Evolutionary conservation across 1,140 invertebrate genomes (phyloP), one percentile per base, ranked within the genome.

Genomic region (Drosophila repletoides): DNA sequence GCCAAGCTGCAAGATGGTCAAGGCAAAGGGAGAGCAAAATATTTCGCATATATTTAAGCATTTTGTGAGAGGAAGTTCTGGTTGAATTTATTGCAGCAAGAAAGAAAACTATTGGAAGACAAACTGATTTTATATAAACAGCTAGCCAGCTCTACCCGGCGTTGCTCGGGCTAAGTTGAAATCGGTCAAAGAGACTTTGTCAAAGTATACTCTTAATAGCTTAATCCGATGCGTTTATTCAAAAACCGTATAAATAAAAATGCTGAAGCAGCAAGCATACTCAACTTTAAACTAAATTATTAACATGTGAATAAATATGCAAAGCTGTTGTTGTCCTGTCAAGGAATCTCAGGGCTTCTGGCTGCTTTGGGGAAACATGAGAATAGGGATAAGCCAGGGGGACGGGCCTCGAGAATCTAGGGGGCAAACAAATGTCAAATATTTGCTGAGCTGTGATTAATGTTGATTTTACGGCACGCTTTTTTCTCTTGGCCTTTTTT

Each of bases 391-490:
- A 60, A 45, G 46, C 64, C 46, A 26, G 22, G 12, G 58, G 9
- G 14, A 55, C 28, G 3, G 21, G 28, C n/a, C 28, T 2, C 22
- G 10, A 56, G 31, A 46, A 43, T 26, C 55, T 52, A 65, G 60
- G 65, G 48, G 56, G 40, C 76, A 51, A 53, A 67, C 72, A 74
- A 87, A 87, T 87, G 76, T 87, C 76, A 87, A 87, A 87, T 87
- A 87, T 87, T 87, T 87, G 60, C 64, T 81, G 69, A 87, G 72
- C 76, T 87, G 81, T 87, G 81, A 87, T 87, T 87, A 87, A 87
- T 87, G 81, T 81, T 87, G 72, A 87, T 79, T 84, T 66, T 66
- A 63, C 83, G 72, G 61, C 65, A 59, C 36, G 43, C 66, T 63
- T 34, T n/a, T n/a, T n/a, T n/a, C n/a, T n/a, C 33, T 51, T 41